Evolutionary conservation across 1,140 invertebrate species (phyloP).

Genomic region (Drosophila bocki): DNA sequence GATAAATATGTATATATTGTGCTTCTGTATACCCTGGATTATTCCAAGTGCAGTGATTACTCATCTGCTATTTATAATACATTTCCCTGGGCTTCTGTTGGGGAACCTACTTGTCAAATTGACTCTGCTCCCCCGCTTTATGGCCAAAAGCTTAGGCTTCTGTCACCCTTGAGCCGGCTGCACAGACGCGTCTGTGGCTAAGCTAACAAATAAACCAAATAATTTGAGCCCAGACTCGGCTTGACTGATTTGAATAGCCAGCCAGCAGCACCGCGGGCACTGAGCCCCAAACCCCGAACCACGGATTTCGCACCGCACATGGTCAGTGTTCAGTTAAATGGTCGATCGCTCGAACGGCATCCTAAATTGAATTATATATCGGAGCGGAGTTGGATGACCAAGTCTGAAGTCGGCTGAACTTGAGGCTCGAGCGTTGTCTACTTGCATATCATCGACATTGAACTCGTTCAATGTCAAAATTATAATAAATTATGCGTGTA

Average conservation of each 20-base stretch:
- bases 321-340: slow-evolving; percentile 57
- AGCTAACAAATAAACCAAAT: slow-evolving; percentile 70
- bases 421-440: slow-evolving; percentile 36
- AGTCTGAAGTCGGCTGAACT: slow-evolving; percentile 40
- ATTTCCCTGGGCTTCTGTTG: slow-evolving; percentile 1
- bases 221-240: slow-evolving; percentile 43
- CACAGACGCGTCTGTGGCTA: slow-evolving; percentile 60
- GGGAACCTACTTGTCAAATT: slow-evolving; percentile 1
- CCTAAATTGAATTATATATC: slow-evolving; percentile 51
- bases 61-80: not conserved
- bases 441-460: slow-evolving; percentile 77
- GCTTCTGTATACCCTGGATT: not conserved
- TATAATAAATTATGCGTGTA: slow-evolving; percentile 77
- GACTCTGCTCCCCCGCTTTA: slow-evolving; percentile 16
- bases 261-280: slow-evolving; percentile 1
- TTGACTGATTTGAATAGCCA: slow-evolving; percentile 58
- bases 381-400: slow-evolving; percentile 37
- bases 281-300: slow-evolving; percentile 13
- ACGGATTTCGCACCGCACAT: slow-evolving; percentile 13
- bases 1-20: not conserved
- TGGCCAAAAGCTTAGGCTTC: slow-evolving; percentile 9
- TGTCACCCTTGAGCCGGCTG: slow-evolving; percentile 66
- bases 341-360: slow-evolving; percentile 38
- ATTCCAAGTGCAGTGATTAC: not conserved
- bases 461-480: slow-evolving; percentile 82